Percentiles rank a stretch among this genome's conserved stretches.
Conservation (phyloP, 2,113 vertebrate genomes). For the Lepus timidus region DNA sequence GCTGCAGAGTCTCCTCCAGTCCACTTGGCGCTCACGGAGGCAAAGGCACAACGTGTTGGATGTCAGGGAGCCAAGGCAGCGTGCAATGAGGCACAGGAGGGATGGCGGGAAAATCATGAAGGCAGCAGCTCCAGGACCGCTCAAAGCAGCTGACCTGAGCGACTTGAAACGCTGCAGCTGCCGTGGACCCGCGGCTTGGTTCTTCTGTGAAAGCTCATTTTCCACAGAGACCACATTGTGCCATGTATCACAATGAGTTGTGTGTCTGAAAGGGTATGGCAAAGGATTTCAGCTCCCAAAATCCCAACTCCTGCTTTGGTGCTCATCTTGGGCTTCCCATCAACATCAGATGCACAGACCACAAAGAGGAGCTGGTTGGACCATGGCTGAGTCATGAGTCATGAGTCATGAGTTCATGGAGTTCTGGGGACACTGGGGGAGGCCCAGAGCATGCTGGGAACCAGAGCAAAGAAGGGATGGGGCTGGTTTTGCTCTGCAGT, state of each 20-base stretch:
- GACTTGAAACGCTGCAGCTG: no score
- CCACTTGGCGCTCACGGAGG: not conserved
- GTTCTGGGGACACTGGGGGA: no score
- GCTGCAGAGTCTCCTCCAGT: not conserved
- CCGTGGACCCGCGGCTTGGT: not conserved
- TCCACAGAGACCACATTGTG: not conserved
- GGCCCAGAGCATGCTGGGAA: no score
- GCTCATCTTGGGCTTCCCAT: not conserved
- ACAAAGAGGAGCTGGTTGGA: no score
- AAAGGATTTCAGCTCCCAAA: not conserved
- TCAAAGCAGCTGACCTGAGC: not conserved
- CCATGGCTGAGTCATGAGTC: no score
- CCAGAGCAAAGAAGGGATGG: not conserved
- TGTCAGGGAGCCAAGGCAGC: fast-evolving
- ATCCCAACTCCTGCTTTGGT: not conserved
- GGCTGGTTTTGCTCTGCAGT: not conserved
- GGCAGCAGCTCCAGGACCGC: not conserved
- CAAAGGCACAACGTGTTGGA: not conserved
- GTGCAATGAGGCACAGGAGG: not conserved
- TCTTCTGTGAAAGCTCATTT: constrained; percentile 3
- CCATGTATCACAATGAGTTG: not conserved
- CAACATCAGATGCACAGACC: not conserved
- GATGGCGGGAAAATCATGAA: no score
- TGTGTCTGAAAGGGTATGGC: not conserved
- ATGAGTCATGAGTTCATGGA: no score